Evolutionary conservation across 2,113 vertebrate genomes (phyloP).

Genomic region (Alethe castanea): DNA sequence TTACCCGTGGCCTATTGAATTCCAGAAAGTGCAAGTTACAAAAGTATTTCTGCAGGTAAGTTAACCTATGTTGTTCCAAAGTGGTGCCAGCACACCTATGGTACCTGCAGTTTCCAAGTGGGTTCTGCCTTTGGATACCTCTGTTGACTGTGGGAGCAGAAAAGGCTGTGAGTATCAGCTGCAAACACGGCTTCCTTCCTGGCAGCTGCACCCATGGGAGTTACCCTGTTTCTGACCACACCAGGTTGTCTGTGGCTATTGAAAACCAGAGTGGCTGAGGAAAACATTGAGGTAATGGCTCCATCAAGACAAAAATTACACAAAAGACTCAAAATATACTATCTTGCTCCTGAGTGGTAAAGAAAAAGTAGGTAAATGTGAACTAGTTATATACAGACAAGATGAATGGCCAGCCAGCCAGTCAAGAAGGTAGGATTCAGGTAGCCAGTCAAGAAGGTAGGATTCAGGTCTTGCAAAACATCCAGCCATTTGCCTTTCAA

Average conservation of each 20-base stretch:
- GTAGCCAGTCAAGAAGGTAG: neutral
- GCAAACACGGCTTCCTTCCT: neutral
- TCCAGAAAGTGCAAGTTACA: neutral
- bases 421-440: neutral
- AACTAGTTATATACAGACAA: fast-evolving
- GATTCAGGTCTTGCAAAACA: neutral
- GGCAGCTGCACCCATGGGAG: neutral
- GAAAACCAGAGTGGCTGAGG: neutral
- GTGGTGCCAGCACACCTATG: neutral
- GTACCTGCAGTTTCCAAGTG: neutral
- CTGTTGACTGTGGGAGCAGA: neutral
- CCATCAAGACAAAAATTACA: neutral
- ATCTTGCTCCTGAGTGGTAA: neutral
- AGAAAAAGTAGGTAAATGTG: neutral
- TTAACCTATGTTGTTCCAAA: neutral
- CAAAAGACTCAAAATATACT: neutral
- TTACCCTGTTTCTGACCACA: neutral
- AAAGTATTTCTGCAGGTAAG: neutral
- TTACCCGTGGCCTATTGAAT: neutral
- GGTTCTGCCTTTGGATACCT: neutral
- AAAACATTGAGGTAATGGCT: neutral
- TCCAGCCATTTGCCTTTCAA: neutral
- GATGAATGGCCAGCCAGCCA: neutral
- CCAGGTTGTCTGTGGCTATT: neutral
- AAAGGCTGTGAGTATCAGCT: neutral